Evolutionary conservation across 2,113 vertebrate species (phyloP), one percentile per base, ranked within the genome.

Genomic region (Tachycineta bicolor): DNA sequence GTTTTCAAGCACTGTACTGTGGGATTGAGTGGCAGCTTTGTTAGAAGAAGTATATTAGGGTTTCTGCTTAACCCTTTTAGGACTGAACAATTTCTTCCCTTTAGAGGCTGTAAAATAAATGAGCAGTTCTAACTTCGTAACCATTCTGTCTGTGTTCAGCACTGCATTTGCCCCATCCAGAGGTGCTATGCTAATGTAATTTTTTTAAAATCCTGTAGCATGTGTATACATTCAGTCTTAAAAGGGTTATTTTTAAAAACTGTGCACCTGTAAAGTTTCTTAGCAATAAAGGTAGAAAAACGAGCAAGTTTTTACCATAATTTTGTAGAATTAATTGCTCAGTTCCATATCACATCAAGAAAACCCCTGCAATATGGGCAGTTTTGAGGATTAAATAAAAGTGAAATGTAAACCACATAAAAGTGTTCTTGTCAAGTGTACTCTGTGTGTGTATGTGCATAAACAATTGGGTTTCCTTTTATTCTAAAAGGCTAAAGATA

Each of bases 211-310:
- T 96, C 90, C 90, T 97, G 96, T 97, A 96, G 97, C 96, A 95
- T 95, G 93, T 96, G 26, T 97, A 86, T 86, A 64, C 98, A 98
- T 98, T 99, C 98, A 98, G 98, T 99, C 98, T 98, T 98, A 98
- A 98, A 98, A 98, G 98, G 98, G 98, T 98, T 98, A 97, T 97
- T 98, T 98, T 98, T 99, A 98, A 98, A 98, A 98, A 98, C 98
- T 98, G 98, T 99, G 98, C 99, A 98, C 98, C 99, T 99, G 98
- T 99, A 99, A 99, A 98, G 95, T 99, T 99, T 98, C 97, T 98
- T 99, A 99, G 99, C 99, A 99, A 99, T 99, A 99, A 90, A 99
- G 97, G 97, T 99, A 98, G 98, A 99, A 98, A 98, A 98, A 98
- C 87, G 98, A 99, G 98, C 98, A 98, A 97, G 97, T 98, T 98